Percentiles rank a stretch among this genome's conserved stretches.
phyloP scores from a whole-genome alignment of 1,140 invertebrate genomes.

The Trypoxylus dichotomus region DNA sequence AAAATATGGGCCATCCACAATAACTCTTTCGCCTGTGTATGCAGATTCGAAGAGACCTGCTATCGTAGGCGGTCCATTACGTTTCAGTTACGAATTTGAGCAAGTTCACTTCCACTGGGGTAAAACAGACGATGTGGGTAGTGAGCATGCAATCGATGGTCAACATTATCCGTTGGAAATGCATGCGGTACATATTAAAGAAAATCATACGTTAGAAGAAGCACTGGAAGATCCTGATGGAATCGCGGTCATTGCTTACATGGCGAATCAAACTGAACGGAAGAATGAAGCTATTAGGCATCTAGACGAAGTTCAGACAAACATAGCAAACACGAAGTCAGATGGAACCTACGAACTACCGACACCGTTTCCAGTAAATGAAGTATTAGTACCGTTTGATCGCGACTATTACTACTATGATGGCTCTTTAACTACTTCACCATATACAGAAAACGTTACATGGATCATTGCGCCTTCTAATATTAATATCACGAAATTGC shows the following conservation, averaged over 20 bases:
- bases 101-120: conserved; percentile 29
- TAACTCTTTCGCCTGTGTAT: background rate
- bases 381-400: background rate
- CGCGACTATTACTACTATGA: background rate
- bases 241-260: background rate
- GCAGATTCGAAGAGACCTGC: background rate
- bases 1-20: background rate
- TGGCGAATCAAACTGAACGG: background rate
- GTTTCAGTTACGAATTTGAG: background rate
- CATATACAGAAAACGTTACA: background rate
- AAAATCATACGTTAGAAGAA: background rate
- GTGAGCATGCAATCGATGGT: background rate
- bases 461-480: background rate
- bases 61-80: background rate
- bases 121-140: background rate
- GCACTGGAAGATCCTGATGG: background rate
- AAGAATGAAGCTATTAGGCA: background rate
- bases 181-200: conserved; percentile 20
- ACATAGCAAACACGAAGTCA: background rate
- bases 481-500: no score
- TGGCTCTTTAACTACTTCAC: background rate
- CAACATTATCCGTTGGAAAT: conserved; percentile 15
- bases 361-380: background rate
- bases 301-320: background rate
- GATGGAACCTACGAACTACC: background rate